Evolutionary conservation across 2,888 invertebrate genomes (phyloP).

Genomic region (Athalia cordata): DNA sequence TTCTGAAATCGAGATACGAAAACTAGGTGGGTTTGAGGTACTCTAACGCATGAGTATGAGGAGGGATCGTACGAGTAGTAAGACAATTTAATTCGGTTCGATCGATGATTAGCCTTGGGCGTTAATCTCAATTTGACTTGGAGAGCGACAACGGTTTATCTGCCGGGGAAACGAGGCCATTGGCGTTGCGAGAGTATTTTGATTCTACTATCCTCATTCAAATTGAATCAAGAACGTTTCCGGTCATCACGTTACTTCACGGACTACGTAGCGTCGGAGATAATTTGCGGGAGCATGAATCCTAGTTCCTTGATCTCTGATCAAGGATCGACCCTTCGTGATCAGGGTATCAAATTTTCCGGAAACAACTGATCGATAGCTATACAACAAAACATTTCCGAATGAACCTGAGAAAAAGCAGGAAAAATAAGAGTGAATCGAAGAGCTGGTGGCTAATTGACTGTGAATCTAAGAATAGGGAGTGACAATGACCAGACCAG

Average conservation of each 20-base stretch:
- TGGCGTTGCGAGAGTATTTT: slow-evolving; percentile 13
- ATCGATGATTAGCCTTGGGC: slow-evolving; percentile 10
- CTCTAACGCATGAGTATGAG: background rate
- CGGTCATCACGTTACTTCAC: background rate
- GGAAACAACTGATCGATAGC: no score
- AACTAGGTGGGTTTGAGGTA: background rate
- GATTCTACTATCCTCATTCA: slow-evolving; percentile 14
- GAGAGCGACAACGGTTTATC: background rate
- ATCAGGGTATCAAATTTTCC: no score
- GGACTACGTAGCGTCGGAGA: slow-evolving; percentile 7
- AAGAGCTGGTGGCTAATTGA: background rate
- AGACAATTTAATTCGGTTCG: background rate
- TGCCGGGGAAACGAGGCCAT: slow-evolving; percentile 3
- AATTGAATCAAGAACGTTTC: slow-evolving; percentile 18
- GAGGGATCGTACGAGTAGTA: background rate
- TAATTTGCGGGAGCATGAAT: slow-evolving; percentile 11
- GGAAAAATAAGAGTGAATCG: background rate
- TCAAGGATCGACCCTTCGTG: no score
- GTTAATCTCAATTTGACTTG: slow-evolving; percentile 23
- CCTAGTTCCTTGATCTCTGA: slow-evolving; percentile 15
- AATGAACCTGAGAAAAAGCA: background rate
- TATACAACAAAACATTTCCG: no score
- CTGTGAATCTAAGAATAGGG: background rate
- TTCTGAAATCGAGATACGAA: background rate
- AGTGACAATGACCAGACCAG: background rate